Base-by-base conservation (phyloP, 2,797 vertebrate genomes). In the Labroides dimidiatus region DNA sequence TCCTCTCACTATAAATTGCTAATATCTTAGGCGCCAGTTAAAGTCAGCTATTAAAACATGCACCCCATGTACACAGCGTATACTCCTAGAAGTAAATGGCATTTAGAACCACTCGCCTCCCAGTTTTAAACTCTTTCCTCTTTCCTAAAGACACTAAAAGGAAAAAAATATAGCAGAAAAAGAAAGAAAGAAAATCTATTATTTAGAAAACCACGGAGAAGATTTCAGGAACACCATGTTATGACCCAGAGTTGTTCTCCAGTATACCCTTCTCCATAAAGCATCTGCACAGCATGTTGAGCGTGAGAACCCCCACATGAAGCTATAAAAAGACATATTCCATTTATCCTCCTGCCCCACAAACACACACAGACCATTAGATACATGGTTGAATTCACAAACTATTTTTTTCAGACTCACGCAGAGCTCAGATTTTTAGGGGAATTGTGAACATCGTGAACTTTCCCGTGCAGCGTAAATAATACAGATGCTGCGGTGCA, bases 251-350 rank as follows among this genome's bases (percentile, higher is more conserved):
- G 44, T 45, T 43, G 33, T 52, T 49, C 33, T 37, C 42, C 39
- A 24, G 14, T 8, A 37, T 54, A 21, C 27, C 43, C 27, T 43
- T 27, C 66, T 30, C 19, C 17, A n/a, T 23, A 16, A 41, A 47
- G 37, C 52, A 41, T 80, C 15, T 1, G 10, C 60, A 51, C 27
- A 4, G 64, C 57, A 15, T 54, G 66, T 30, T 20, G 56, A 69
- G 56, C 4, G 44, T 69, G 66, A 83, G 52, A 83, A 73, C 2
- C 48, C 42, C 14, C 8, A 2, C 27, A 45, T 1, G 13, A 42
- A n/a, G 76, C 82, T 86, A 84, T 83, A 84, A 83, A 86, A 84
- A 78, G 62, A 84, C 71, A 37, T 54, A 23, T 52, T 60, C 17
- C 50, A 66, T 66, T 53, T 54, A 19, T 48, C 17, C n/a, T 3